phyloP scores from a whole-genome alignment of 2,888 invertebrate species.

The Quadriops clusia region DNA sequence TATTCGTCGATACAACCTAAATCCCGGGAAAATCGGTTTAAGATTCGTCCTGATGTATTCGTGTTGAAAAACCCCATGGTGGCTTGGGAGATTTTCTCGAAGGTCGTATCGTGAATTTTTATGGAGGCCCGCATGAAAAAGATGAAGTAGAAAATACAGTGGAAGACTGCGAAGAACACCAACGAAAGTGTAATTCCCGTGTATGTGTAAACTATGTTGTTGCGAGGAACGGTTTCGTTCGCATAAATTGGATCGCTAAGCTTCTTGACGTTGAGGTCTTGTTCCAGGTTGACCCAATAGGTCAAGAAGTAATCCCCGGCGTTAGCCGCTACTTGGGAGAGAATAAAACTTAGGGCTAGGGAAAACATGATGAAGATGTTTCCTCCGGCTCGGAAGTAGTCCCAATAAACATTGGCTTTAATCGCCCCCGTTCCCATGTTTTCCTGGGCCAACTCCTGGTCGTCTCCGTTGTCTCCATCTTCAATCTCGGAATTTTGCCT shows the following conservation, averaged over 20 bases:
- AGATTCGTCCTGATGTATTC: conserved; percentile 33
- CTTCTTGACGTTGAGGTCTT: conserved; percentile 22
- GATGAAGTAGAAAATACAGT: conserved; percentile 29
- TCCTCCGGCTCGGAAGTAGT: conserved; percentile 32
- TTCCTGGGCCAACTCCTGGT: conserved; percentile 28
- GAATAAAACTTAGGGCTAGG: conserved; percentile 38
- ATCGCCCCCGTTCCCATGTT: conserved; percentile 26
- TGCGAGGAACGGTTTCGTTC: conserved; percentile 15
- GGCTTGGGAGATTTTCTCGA: conserved; percentile 27
- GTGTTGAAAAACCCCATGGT: conserved; percentile 33
- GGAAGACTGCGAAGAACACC: conserved; percentile 29
- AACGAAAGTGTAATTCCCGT: conserved; percentile 36
- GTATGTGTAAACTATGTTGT: conserved; percentile 37
- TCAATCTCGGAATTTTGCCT: conserved; percentile 24
- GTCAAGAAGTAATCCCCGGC: conserved; percentile 59
- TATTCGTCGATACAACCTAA: conserved; percentile 50
- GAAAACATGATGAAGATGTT: conserved; percentile 34
- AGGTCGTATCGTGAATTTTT: conserved; percentile 30
- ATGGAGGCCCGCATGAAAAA: conserved; percentile 31
- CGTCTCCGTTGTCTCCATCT: conserved; percentile 28
- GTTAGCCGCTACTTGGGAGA: conserved; percentile 50
- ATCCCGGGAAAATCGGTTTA: conserved; percentile 37
- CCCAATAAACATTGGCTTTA: conserved; percentile 29
- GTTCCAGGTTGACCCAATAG: conserved; percentile 43
- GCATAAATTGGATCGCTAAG: conserved; percentile 11